Conservation (phyloP, 2,797 vertebrate genomes). For the Macropus fuliginosus region DNA sequence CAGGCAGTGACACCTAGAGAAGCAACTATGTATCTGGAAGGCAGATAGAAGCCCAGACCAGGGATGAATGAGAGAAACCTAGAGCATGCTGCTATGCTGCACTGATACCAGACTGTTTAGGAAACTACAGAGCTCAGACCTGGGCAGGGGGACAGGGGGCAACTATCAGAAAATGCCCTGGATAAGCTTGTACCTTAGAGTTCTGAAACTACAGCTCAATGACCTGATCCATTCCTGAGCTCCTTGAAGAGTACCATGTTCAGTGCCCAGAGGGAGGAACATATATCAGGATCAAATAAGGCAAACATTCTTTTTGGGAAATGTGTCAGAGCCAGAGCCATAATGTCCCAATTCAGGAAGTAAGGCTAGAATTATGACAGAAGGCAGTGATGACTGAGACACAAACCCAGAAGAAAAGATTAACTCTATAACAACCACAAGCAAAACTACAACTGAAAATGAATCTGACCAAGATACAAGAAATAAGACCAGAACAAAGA, state of each 20-base stretch:
- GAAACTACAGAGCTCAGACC: neutral
- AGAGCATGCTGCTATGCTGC: neutral
- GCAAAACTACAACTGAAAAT: neutral
- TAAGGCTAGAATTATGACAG: neutral
- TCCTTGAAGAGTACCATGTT: neutral
- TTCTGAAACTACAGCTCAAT: neutral
- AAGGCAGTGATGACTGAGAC: neutral
- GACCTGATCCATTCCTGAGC: neutral
- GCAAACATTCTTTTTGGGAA: neutral
- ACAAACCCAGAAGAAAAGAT: neutral
- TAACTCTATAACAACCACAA: neutral
- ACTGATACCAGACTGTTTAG: neutral
- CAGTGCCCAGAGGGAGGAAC: neutral
- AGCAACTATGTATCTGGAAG: neutral
- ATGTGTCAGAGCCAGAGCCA: neutral
- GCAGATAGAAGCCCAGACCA: neutral
- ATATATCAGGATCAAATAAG: neutral
- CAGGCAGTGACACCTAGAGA: neutral
- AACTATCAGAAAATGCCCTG: neutral
- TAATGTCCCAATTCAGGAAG: neutral
- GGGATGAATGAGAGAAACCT: neutral
- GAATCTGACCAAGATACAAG: neutral
- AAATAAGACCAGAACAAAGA: neutral
- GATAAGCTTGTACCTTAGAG: neutral
- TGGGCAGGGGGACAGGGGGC: neutral